Conservation (phyloP, 2,113 vertebrate genomes). For the Paramisgurnus dabryanus region DNA sequence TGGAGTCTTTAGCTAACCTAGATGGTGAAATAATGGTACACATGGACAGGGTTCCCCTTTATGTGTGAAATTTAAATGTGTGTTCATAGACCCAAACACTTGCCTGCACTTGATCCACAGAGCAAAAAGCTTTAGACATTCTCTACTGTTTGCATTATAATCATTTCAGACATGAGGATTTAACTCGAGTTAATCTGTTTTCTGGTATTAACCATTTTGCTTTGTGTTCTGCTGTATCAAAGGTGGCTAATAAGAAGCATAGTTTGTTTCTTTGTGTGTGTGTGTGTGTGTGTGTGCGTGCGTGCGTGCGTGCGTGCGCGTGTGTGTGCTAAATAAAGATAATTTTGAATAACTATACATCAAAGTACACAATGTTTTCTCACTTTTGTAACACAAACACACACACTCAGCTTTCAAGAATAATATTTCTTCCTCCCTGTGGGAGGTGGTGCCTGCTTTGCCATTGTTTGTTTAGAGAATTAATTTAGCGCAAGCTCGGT, state of each 20-base stretch:
- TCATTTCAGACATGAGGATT: not conserved
- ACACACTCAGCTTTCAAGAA: constrained; percentile 24
- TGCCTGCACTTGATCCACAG: not conserved
- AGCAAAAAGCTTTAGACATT: not conserved
- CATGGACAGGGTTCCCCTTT: no score
- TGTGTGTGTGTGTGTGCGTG: not conserved
- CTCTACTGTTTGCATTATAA: not conserved
- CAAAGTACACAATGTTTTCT: no score
- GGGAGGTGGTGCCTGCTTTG: constrained; percentile 31
- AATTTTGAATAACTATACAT: no score
- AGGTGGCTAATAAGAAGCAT: constrained; percentile 8
- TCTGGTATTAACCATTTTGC: not conserved
- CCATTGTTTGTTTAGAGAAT: constrained; percentile 58
- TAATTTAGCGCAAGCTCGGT: constrained; percentile 54
- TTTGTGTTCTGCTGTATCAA: constrained; percentile 22
- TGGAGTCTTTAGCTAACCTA: no score
- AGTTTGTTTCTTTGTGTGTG: not conserved
- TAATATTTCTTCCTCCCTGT: constrained; percentile 42
- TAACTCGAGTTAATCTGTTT: constrained; percentile 4
- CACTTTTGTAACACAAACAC: not conserved
- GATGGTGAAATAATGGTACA: no score
- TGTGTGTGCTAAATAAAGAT: no score
- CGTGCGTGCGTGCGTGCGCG: no score
- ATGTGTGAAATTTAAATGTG: no score
- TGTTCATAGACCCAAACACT: not conserved